phyloP scores from a whole-genome alignment of 2,113 vertebrate species.

The Phasianus colchicus region DNA sequence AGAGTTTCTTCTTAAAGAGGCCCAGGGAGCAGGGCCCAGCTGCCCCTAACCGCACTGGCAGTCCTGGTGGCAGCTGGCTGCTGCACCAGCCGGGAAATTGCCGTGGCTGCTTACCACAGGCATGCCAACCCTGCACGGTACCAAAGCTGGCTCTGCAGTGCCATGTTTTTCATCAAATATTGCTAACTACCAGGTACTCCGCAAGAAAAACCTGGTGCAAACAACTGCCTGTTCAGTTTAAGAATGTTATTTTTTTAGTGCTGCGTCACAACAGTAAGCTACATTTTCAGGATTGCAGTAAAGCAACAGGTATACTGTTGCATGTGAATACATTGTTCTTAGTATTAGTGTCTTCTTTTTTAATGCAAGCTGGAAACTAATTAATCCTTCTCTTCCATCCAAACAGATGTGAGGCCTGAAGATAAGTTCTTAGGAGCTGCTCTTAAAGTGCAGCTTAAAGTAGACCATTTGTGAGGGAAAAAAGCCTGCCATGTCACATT shows the following conservation, averaged over 20 bases:
- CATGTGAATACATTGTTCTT: not conserved
- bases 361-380: not conserved
- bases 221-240: not conserved
- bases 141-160: not conserved
- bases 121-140: not conserved
- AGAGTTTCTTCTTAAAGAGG: not conserved
- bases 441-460: not conserved
- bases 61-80: not conserved
- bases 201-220: not conserved
- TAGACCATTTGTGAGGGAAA: constrained; percentile 11
- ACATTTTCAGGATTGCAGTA: not conserved
- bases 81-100: not conserved
- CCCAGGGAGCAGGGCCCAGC: fast-evolving
- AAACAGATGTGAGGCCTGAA: not conserved
- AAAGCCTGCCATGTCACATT: not conserved
- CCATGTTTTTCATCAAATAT: not conserved
- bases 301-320: not conserved
- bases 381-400: not conserved
- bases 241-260: not conserved
- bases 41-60: not conserved
- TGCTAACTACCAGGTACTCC: not conserved
- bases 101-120: not conserved
- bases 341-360: not conserved
- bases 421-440: not conserved
- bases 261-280: not conserved